Base-by-base conservation (phyloP, 1,140 invertebrate genomes). In the Metopolophium dirhodum region DNA sequence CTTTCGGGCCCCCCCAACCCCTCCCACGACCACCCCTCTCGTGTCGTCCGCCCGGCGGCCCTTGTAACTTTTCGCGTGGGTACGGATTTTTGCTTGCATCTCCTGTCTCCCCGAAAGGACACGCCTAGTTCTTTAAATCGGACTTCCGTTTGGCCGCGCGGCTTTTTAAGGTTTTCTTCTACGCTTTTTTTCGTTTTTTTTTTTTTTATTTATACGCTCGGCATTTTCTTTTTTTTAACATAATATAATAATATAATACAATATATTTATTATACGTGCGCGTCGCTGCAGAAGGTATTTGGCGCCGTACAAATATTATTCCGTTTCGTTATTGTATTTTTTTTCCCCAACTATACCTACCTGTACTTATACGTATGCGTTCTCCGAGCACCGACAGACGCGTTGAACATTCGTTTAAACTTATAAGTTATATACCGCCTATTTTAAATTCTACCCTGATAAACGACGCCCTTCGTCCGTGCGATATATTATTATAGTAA, bases 111-210 rank as follows among this genome's bases (percentile, higher is more conserved):
- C n/a, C 61, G n/a, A 77, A 37, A 82, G 45, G 91, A 83, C 91
- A 83, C 91, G 91, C 91, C 91, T 83, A 26, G 23, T 83, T 83
- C 47, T 47, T 18, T 22, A 91, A 91, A 91, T 91, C 90, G 20
- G 57, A 91, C 68, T 91, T 47, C 90, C 61, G 57, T 82, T 83
- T 83, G 57, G 90, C 90, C 30, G 90, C 57, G 2, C 61, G 41
- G 86, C 57, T 77, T 91, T 90, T 91, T 91, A 45, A 89, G 35
- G n/a, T 83, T 83, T 83, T 83, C 77, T 83, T 23, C 23, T 85
- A 23, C 82, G 22, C 22, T 37, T 47, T 68, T 68, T 54, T 54
- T 54, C 7, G 47, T 49, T 54, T 51, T 18, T 18, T 61, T 61
- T 57, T 57, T 57, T 30, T 61, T 30, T 61, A 3, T 57, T 26